Evolutionary conservation across 2,888 invertebrate species (phyloP), one percentile per base, ranked within the genome.

Genomic region (Tachina lurida): DNA sequence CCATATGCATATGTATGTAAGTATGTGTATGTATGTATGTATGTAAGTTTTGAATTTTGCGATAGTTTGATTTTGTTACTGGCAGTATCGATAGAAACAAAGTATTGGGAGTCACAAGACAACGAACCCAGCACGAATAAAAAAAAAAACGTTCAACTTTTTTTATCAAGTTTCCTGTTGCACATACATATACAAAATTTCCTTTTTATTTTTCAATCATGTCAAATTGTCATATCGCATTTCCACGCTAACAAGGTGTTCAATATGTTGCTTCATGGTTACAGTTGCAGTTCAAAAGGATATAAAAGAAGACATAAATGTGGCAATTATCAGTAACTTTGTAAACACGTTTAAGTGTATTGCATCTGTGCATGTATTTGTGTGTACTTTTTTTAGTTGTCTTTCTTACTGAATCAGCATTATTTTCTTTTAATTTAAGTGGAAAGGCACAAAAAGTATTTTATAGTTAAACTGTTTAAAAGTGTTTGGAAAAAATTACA

Each of bases 171-270:
- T 81, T 81, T 74, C 68, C 81, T 81, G 73, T 67, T 77, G 47
- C 74, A 68, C 67, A 77, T 58, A 68, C 67, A 77, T 58, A 31
- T 31, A 84, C 77, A 81, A 85, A 78, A 65, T 78, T 82, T 82
- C 74, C 78, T 82, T 79, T 81, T 85, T 82, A 85, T 78, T 85
- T 85, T 85, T 78, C 78, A 85, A 82, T 85, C 82, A 82, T 85
- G 85, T 85, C 82, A 85, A 85, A 82, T 85, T 85, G 85, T 85
- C 82, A 85, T 85, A 85, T 85, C 75, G 75, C 78, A 85, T 85
- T 85, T 85, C 82, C 82, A 70, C 75, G 58, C 70, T 85, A 85
- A 85, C 82, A 85, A 85, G 85, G 82, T 85, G 81, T 78, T 85
- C 82, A 78, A 85, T 85, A 71, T 75, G 75, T 70, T 78, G 54